Base-by-base conservation (phyloP, 2,888 invertebrate genomes). In the Xylocampa areola region DNA sequence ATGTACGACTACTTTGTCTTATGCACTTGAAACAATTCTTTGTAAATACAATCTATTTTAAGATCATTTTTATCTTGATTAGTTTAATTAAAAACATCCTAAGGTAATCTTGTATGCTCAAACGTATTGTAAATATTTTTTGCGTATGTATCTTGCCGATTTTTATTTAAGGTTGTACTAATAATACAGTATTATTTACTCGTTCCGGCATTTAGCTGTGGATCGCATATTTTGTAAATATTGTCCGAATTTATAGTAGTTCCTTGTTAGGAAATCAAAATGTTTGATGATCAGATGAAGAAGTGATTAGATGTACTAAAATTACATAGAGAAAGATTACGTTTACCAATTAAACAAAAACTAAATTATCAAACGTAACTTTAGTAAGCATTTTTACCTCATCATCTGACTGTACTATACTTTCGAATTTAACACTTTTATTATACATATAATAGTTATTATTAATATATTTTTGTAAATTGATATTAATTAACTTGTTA, bases 171-270 rank as follows among this genome's bases (percentile, higher is more conserved):
- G 73, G 6, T 71, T 51, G 37, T 81, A 77, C 61, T 79, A 73
- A 68, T 73, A 80, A 59, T 84, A 80, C 88, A 88, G 88, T 89
- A 87, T 88, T 89, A 87, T 77, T 81, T 76, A 82, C 67, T 60
- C 78, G 73, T 41, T 58, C 51, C 30, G n/a, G 21, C 44, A 57
- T 77, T 69, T 65, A 69, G 51, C 53, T 41, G 62, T 67, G 57
- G 54, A 60, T 57, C 39, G 44, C 41, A 33, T 50, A 44, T 76
- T 65, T 58, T 78, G 73, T 75, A 78, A 70, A 76, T 74, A 77
- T 66, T 61, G 37, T 30, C 32, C 6, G 45, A 49, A 47, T 70
- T 71, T 73, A 63, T 77, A 54, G 61, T 58, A 54, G 49, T 52
- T 58, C 47, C 57, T 66, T 54, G 59, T 67, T 50, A 52, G 58